Evolutionary conservation across 2,888 invertebrate species (phyloP), one percentile per base, ranked within the genome.

Genomic region (Dioctria rufipes): DNA sequence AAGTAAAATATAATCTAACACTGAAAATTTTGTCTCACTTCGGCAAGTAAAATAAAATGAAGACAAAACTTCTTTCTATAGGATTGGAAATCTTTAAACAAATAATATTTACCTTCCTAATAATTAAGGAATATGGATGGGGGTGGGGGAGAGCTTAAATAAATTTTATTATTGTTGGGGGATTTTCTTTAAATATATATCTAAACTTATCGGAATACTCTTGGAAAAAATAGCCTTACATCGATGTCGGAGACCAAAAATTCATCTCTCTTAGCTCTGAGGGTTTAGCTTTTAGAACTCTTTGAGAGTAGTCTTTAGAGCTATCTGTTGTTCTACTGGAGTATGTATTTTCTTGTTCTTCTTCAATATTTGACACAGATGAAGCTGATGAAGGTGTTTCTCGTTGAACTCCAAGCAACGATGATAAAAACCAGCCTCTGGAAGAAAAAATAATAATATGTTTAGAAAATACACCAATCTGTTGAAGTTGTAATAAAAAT

Each of bases 201-300:
- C 13, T 37, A 6, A 61, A 39, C 6, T 11, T 9, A 65, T 65
- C 11, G 69, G 25, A 39, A 51, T 69, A 54, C 54, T 54, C 58
- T 63, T 78, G 11, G 11, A 8, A 58, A n/a, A 4, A 37, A 8
- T 78, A 4, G 61, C 40, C 46, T 83, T 92, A 95, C 95, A 95
- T 95, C 0, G 95, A 95, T 6, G 95, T 95, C 0, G 95, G 95
- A 5, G 95, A 94, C 94, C 94, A 95, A 89, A 95, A 95, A 88
- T 95, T 95, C 93, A 95, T 93, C 88, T 95, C 95, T 66, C 95
- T 89, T 11, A 95, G 89, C 86, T 95, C 94, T 0, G 94, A 93
- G 0, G 93, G 93, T 86, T 92, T 92, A 0, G 93, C 91, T 84
- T 90, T 90, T 84, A 91, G 90, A 25, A 88, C 85, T 80, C 85